Evolutionary conservation across 2,797 vertebrate genomes (phyloP).

Genomic region (Rhadinocentrus ornatus): DNA sequence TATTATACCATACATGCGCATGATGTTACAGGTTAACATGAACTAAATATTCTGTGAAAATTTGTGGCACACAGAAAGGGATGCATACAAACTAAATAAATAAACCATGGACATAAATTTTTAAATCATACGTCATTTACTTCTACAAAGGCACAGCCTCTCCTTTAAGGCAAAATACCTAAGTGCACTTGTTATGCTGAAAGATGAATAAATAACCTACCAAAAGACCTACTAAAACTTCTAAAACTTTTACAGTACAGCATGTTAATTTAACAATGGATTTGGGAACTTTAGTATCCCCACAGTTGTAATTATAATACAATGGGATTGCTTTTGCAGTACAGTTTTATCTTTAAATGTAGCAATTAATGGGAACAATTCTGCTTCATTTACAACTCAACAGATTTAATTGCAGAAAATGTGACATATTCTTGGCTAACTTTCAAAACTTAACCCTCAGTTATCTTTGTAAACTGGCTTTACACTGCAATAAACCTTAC

Average conservation of each 20-base stretch:
- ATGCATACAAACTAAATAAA: neutral
- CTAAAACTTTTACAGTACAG: neutral
- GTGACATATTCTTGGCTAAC: slow-evolving; percentile 29
- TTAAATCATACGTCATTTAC: neutral
- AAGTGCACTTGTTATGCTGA: neutral
- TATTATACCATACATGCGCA: slow-evolving; percentile 6
- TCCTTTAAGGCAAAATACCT: neutral
- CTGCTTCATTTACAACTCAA: slow-evolving; percentile 36
- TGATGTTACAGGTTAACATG: slow-evolving; percentile 10
- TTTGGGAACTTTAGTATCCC: slow-evolving; percentile 1
- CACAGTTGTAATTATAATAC: neutral
- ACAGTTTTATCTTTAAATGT: slow-evolving; percentile 30
- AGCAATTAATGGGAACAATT: slow-evolving; percentile 23
- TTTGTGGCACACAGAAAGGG: neutral
- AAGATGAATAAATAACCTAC: neutral
- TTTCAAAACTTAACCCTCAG: slow-evolving; percentile 47
- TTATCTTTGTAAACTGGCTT: slow-evolving; percentile 62
- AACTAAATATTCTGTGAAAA: neutral
- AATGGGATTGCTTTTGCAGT: slow-evolving; percentile 11
- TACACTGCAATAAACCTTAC: slow-evolving; percentile 70
- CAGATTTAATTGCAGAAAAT: slow-evolving; percentile 47
- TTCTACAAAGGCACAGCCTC: neutral
- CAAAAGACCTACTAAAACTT: neutral
- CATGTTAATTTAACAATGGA: neutral
- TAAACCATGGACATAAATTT: neutral